A percentile compares a stretch with the other conserved stretches of the same genome.
Conservation (phyloP, 2,797 vertebrate genomes). For the Dicrostonyx torquatus region DNA sequence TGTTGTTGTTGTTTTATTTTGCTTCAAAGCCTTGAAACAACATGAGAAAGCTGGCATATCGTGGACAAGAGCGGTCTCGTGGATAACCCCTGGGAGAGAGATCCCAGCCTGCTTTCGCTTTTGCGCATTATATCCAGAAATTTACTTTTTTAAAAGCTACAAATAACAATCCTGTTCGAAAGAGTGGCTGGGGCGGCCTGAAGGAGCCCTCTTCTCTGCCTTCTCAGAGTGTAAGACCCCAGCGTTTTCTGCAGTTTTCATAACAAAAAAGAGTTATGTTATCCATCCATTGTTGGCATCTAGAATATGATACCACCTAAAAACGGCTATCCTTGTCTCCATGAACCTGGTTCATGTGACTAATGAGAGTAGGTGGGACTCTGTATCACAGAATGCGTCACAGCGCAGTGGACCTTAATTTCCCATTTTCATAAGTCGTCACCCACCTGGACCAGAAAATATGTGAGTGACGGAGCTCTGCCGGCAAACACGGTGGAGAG, state of each 20-base stretch:
- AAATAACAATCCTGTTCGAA: conserved; percentile 55
- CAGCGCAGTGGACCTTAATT: background rate
- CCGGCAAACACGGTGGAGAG: background rate
- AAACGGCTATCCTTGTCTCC: conserved; percentile 13
- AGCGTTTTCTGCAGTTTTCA: conserved; percentile 18
- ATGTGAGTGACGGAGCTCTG: background rate
- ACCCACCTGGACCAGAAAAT: background rate
- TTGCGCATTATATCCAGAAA: conserved; percentile 58
- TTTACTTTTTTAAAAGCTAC: conserved; percentile 54
- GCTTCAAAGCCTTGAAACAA: conserved; percentile 64
- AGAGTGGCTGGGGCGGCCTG: background rate
- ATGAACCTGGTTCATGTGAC: background rate
- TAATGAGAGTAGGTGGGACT: background rate
- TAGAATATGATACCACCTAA: conserved; percentile 7
- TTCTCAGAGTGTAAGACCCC: conserved; percentile 2
- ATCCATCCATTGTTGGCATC: conserved; percentile 51
- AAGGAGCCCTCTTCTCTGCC: background rate
- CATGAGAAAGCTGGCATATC: conserved; percentile 59
- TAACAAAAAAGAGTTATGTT: conserved; percentile 60
- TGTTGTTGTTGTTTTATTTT: background rate
- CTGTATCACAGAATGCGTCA: background rate
- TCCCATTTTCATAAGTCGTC: background rate
- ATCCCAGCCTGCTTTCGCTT: conserved; percentile 58
- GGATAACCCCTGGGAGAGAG: conserved; percentile 46
- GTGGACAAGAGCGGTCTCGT: conserved; percentile 62